Percentiles rank a stretch among this genome's conserved stretches.
Evolutionary conservation across 2,888 invertebrate genomes (phyloP).

Genomic region (Agrochola litura): DNA sequence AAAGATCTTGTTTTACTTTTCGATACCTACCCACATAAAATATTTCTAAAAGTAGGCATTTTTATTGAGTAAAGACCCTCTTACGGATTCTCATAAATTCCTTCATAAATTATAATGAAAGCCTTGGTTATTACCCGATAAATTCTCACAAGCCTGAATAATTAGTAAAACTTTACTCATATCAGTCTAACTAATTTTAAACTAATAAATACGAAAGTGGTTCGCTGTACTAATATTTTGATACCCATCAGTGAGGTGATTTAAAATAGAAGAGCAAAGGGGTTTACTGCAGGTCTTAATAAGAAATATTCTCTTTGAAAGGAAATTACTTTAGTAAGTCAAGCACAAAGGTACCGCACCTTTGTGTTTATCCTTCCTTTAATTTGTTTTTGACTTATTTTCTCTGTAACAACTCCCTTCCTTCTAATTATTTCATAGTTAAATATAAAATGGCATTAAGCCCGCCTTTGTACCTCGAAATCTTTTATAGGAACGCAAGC

Average conservation of each 20-base stretch:
- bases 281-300: background rate
- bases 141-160: constrained; percentile 17
- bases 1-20: background rate
- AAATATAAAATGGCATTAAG: too few relatives aligned
- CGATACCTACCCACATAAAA: background rate
- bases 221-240: background rate
- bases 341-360: background rate
- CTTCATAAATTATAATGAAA: background rate
- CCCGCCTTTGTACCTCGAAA: too few relatives aligned
- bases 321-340: background rate
- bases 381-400: background rate
- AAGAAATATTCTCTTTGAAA: background rate
- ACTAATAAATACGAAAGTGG: constrained; percentile 8
- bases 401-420: background rate
- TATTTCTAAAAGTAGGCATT: background rate
- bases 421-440: too few relatives aligned
- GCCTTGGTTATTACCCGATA: background rate
- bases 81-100: background rate
- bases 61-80: background rate
- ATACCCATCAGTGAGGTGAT: background rate
- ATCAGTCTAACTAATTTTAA: constrained; percentile 8
- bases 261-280: too few relatives aligned
- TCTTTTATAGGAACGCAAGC: too few relatives aligned
- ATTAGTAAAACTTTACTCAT: constrained; percentile 21
- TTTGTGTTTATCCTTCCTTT: background rate